A percentile compares a stretch with the other conserved stretches of the same genome.
phyloP scores from a whole-genome alignment of 2,797 vertebrate species.

The Molossus alvarezi region DNA sequence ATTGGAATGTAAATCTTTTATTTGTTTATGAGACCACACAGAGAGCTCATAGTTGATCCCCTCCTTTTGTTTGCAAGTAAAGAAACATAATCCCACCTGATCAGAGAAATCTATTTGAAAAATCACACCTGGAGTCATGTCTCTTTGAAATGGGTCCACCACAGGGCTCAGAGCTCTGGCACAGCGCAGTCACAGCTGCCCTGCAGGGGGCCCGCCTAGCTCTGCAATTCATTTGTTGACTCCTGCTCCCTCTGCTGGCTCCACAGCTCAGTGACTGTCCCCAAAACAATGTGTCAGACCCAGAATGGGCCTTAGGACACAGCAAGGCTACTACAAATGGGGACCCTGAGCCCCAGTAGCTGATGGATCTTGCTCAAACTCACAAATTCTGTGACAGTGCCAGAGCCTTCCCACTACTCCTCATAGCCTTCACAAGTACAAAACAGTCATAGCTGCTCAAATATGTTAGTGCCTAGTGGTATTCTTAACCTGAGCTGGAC shows the following conservation, averaged over 20 bases:
- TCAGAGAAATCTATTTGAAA: constrained; percentile 9
- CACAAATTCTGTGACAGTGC: not conserved
- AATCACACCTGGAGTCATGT: not conserved
- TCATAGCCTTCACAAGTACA: not conserved
- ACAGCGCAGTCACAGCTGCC: accelerated
- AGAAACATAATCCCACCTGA: not conserved
- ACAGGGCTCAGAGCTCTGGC: not conserved
- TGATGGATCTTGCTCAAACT: not conserved
- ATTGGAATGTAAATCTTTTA: constrained; percentile 34
- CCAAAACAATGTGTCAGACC: accelerated
- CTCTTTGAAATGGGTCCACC: not conserved
- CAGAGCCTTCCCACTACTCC: not conserved
- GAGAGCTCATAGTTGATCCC: not conserved
- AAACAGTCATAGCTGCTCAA: not conserved
- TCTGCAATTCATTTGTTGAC: constrained; percentile 44
- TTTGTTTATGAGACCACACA: not conserved
- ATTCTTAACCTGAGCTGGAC: not conserved
- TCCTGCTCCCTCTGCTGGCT: constrained; percentile 82
- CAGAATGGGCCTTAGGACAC: not conserved
- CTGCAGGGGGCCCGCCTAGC: not conserved
- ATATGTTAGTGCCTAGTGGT: not conserved
- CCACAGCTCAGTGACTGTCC: constrained; percentile 48
- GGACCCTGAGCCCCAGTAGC: not conserved
- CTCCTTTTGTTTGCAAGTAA: not conserved
- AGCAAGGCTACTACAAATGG: not conserved